A percentile compares a stretch with the other conserved stretches of the same genome.
phyloP scores from a whole-genome alignment of 1,140 invertebrate species.

The Conopomorpha cramerella region DNA sequence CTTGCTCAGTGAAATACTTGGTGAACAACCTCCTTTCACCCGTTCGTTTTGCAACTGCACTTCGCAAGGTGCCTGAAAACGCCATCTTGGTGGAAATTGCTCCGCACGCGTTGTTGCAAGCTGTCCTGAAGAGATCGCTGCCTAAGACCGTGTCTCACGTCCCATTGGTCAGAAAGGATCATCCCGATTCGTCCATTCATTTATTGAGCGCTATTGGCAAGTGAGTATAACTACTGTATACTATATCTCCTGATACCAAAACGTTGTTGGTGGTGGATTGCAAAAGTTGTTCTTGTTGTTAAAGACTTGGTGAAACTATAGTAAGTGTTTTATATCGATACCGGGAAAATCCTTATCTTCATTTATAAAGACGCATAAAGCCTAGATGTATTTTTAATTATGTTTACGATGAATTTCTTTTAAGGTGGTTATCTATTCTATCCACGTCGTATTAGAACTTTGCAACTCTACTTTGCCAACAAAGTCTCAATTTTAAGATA shows the following conservation, averaged over 20 bases:
- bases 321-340: not conserved
- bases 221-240: not conserved
- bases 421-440: no score
- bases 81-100: conserved; percentile 92
- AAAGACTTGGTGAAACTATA: not conserved
- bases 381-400: no score
- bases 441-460: no score
- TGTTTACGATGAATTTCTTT: no score
- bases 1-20: no score
- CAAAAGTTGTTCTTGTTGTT: not conserved
- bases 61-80: conserved; percentile 83
- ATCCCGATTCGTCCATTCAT: conserved; percentile 16
- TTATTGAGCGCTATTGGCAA: conserved; percentile 23
- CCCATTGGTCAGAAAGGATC: conserved; percentile 29
- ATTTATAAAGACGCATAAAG: no score
- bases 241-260: no score
- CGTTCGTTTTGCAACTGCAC: conserved; percentile 81
- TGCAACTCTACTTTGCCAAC: no score
- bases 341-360: no score
- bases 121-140: conserved; percentile 69
- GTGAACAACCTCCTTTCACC: conserved; percentile 94
- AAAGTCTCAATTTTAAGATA: no score
- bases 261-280: no score
- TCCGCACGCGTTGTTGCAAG: conserved; percentile 88
- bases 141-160: conserved; percentile 22